Evolutionary conservation across 1,140 invertebrate species (phyloP), one percentile per base, ranked within the genome.

Genomic region (Dendroctonus valens): DNA sequence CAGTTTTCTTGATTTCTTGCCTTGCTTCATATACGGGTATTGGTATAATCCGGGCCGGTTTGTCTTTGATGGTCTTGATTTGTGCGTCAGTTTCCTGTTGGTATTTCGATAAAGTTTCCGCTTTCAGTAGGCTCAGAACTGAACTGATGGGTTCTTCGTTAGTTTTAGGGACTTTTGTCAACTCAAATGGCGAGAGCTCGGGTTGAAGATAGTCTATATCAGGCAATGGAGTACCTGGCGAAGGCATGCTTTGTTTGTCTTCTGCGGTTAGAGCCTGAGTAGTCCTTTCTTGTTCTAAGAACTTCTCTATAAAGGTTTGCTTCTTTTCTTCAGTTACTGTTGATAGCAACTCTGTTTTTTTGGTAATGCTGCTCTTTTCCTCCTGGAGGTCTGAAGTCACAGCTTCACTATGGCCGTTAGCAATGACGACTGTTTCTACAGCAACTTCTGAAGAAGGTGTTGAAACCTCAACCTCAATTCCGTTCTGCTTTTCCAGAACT

Each of bases 51-150:
- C 39, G 26, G 11, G 26, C 11, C 37, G 65, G 55, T 53, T 42
- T 54, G 14, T 51, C 57, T 53, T 40, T 52, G 38, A 54, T 52
- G 5, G 58, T 41, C 15, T 59, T 44, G 5, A 60, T 11, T 15
- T 60, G 37, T 0, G 55, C 42, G 3, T 49, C 42, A 48, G 58
- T 59, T 38, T 59, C 42, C 49, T 59, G 55, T 53, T 68, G 53
- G 58, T 68, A 62, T 52, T 68, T 67, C 9, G 58, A 54, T 15
- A 67, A 48, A 39, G 65, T 61, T 50, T 60, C 65, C 7, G 58
- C 58, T 55, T 67, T 67, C 6, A 67, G 39, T 11, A 60, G 41
- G n/a, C 41, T 42, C 41, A 67, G 46, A 7, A 67, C 40, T 15
- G 53, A 50, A 42, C 11, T 39, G 8, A 41, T 26, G 41, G 6